Percentiles rank a stretch among this genome's conserved stretches.
Conservation (phyloP, 2,797 vertebrate genomes). For the Enoplosus armatus region DNA sequence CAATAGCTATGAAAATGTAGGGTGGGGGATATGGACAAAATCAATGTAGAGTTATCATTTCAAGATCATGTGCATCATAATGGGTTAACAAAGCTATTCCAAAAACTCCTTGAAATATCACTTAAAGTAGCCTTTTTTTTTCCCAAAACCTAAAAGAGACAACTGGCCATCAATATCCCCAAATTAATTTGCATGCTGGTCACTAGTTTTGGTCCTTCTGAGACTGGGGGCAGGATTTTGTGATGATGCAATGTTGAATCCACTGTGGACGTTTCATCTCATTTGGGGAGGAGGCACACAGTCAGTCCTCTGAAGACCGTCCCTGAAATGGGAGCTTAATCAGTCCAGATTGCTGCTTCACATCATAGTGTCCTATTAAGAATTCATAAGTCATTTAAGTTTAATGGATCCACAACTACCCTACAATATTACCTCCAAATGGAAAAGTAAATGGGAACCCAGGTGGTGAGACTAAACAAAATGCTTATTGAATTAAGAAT, state of each 20-base stretch:
- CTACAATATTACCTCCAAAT: conserved; percentile 2
- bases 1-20: too few relatives aligned
- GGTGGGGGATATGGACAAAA: neutral
- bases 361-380: conserved; percentile 20
- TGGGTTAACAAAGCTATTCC: conserved; percentile 1
- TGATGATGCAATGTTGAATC: neutral
- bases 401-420: conserved; percentile 2
- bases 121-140: neutral
- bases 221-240: neutral
- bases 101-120: neutral
- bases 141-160: neutral
- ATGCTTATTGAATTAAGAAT: conserved; percentile 7
- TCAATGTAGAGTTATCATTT: neutral
- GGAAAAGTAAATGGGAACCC: neutral
- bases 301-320: conserved; percentile 1
- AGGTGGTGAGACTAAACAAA: neutral
- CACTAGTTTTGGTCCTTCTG: neutral
- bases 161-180: neutral
- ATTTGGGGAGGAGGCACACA: neutral
- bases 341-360: conserved; percentile 15
- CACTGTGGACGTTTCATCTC: neutral
- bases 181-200: neutral
- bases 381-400: conserved; percentile 29
- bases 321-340: neutral
- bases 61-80: neutral